Evolutionary conservation across 1,140 invertebrate genomes (phyloP).

Genomic region (Drosophila repleta): DNA sequence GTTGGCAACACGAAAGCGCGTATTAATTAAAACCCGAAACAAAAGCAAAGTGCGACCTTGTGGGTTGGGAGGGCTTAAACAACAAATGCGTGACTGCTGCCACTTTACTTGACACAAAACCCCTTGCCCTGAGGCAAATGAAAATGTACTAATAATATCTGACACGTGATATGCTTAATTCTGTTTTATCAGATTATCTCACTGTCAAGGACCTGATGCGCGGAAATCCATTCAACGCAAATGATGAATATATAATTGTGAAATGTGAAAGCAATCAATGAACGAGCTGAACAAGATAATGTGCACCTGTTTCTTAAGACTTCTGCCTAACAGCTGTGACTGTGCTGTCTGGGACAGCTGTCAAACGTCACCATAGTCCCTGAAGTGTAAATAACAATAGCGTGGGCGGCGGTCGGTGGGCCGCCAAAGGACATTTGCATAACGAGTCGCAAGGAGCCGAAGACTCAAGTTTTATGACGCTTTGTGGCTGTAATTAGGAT

Average conservation of each 20-base stretch:
- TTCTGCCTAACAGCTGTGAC: neutral
- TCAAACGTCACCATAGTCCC: conserved; percentile 6
- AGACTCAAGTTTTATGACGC: conserved; percentile 9
- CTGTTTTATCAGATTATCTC: conserved; percentile 39
- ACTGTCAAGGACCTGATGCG: conserved; percentile 31
- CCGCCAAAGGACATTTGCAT: conserved; percentile 41
- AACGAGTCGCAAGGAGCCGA: conserved; percentile 14
- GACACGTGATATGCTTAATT: conserved; percentile 68
- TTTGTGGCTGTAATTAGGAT: conserved; percentile 29
- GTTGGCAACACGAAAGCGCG: conserved; percentile 65
- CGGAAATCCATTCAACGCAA: neutral
- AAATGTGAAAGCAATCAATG: conserved; percentile 5
- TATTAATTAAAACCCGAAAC: conserved; percentile 77
- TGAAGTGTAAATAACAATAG: conserved; percentile 12
- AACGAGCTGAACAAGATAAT: conserved; percentile 12
- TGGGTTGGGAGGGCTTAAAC: neutral
- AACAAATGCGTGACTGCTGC: conserved; percentile 50
- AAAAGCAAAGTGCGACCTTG: conserved; percentile 43
- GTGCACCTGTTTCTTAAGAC: conserved; percentile 16
- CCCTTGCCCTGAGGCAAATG: conserved; percentile 35
- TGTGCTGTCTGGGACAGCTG: conserved; percentile 9
- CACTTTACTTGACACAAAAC: conserved; percentile 32
- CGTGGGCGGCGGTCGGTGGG: neutral
- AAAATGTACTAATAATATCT: conserved; percentile 64
- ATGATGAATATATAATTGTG: conserved; percentile 10